These are phyloP conservation scores for human DNA, from an alignment of 2,113 vertebrate species.

Conservation along the genomic window DNA sequence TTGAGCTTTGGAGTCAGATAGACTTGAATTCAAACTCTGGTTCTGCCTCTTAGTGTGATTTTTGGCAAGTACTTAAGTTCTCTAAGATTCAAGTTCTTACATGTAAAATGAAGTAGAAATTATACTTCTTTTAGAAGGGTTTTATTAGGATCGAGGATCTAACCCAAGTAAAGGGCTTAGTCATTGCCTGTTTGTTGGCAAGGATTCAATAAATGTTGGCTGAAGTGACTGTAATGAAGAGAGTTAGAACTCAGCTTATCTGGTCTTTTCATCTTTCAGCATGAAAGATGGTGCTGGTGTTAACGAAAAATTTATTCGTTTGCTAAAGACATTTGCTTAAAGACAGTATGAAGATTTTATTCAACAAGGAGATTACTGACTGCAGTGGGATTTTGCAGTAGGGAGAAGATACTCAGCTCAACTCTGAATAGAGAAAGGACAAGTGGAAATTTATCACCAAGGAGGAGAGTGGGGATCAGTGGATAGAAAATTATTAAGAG, in stretches of 20 bases:
- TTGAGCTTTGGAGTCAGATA: background rate
- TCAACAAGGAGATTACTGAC: background rate
- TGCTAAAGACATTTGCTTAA: background rate
- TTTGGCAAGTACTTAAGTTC: background rate
- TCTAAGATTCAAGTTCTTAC: background rate
- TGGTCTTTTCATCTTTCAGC: background rate
- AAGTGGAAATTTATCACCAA: background rate
- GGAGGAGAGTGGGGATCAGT: background rate
- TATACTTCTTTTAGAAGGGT: background rate
- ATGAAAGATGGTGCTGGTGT: background rate
- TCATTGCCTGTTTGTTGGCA: background rate
- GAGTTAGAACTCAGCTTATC: background rate
- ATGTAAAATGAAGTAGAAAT: background rate
- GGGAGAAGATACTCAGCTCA: background rate
- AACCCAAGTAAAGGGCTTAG: background rate
- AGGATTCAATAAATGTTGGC: background rate
- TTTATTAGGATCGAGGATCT: background rate
- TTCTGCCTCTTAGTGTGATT: background rate
- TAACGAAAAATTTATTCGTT: background rate
- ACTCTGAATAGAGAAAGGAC: background rate
- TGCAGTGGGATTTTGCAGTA: background rate
- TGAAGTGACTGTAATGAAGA: background rate
- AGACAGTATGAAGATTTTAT: background rate
- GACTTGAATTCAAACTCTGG: conserved; percentile 1
- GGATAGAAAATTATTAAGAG: background rate